These are phyloP conservation scores for Fregata magnificens DNA, from an alignment of 2,113 vertebrate species.

Conservation along the genomic window DNA sequence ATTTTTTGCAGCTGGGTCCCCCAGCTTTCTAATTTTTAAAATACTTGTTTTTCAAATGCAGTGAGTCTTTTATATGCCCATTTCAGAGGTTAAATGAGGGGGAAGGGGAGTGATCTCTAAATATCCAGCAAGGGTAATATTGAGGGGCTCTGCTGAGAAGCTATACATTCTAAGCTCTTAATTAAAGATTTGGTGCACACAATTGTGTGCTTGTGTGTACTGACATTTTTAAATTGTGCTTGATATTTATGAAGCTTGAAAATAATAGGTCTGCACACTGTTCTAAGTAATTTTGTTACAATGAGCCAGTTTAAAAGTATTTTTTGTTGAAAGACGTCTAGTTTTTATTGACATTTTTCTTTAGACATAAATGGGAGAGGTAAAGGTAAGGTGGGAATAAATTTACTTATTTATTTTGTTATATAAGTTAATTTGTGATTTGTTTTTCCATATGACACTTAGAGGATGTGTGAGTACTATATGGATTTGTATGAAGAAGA, in stretches of 20 bases:
- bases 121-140: neutral
- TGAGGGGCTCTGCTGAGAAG: neutral
- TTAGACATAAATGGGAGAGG: conserved; percentile 37
- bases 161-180: neutral
- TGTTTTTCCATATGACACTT: conserved; percentile 4
- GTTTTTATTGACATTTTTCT: neutral
- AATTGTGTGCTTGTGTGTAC: neutral
- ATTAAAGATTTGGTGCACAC: neutral
- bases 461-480: neutral
- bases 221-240: neutral
- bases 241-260: neutral
- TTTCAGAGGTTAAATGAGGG: neutral
- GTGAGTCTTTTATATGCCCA: neutral
- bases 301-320: conserved; percentile 61
- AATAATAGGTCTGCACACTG: neutral
- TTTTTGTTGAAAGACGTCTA: conserved; percentile 65
- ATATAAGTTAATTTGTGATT: conserved; percentile 7
- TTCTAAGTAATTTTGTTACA: neutral
- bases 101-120: neutral
- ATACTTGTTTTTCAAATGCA: neutral
- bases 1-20: neutral
- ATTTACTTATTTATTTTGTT: conserved; percentile 10
- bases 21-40: neutral
- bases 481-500: conserved; percentile 9
- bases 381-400: conserved; percentile 12